Evolutionary conservation across 1,140 invertebrate genomes (phyloP).

Genomic region (Mesaphorura yosii): DNA sequence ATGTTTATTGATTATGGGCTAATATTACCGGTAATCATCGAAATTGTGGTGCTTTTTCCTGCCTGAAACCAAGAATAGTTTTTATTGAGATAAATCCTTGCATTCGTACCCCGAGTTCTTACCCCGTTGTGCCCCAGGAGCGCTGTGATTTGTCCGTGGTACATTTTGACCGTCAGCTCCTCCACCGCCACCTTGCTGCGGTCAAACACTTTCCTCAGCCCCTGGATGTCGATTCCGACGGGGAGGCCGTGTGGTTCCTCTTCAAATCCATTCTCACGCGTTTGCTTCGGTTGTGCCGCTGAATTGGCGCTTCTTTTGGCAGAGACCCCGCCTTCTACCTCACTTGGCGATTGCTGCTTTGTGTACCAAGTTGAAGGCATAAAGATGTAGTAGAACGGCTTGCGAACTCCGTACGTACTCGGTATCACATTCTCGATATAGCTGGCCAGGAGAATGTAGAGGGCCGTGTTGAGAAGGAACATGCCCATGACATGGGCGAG

Average conservation of each 20-base stretch:
- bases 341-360: no score
- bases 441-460: conserved; percentile 6
- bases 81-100: no score
- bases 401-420: conserved; percentile 7
- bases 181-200: conserved; percentile 11
- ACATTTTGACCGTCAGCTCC: conserved; percentile 15
- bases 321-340: no score
- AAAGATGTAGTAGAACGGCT: conserved; percentile 17
- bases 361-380: no score
- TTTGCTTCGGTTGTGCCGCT: no score
- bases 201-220: conserved; percentile 13
- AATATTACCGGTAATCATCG: conserved; percentile 59
- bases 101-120: no score
- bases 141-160: conserved; percentile 21
- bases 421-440: conserved; percentile 16
- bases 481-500: conserved; percentile 4
- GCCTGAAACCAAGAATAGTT: no score
- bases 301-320: no score
- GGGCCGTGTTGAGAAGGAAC: conserved; percentile 8
- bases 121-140: conserved; percentile 38
- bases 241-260: not conserved
- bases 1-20: not conserved
- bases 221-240: conserved; percentile 5
- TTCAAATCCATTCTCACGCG: conserved; percentile 3
- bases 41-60: conserved; percentile 71